Evolutionary conservation across 2,797 vertebrate genomes (phyloP).

Genomic region (Mergus octosetaceus): DNA sequence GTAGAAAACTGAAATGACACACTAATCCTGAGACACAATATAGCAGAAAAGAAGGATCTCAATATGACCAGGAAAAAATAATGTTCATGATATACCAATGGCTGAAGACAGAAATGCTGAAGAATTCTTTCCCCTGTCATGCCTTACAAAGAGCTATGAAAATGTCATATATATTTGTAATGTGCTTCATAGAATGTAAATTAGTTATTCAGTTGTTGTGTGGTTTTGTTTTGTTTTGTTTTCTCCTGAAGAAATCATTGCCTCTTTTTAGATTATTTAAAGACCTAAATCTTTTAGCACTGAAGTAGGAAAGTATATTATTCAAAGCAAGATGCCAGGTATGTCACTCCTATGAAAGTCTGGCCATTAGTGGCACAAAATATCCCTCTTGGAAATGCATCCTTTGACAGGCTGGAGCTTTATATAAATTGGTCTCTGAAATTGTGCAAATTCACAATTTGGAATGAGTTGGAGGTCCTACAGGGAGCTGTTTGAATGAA

Average conservation of each 20-base stretch:
- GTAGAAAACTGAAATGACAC: slow-evolving; percentile 54
- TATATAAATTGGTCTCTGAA: background rate
- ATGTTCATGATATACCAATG: background rate
- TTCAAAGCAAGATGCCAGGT: background rate
- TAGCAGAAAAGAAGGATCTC: slow-evolving; percentile 5
- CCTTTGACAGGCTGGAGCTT: background rate
- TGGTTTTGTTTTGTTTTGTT: too few relatives aligned
- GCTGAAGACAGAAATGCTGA: background rate
- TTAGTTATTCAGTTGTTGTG: background rate
- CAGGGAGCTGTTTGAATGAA: background rate
- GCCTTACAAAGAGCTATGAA: background rate
- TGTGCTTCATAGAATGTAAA: background rate
- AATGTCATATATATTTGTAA: background rate
- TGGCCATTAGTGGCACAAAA: background rate
- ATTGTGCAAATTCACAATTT: background rate
- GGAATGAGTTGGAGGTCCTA: background rate
- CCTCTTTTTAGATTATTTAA: background rate
- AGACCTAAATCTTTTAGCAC: background rate
- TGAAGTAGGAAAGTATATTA: background rate
- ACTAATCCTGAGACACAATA: slow-evolving; percentile 51
- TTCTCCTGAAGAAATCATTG: background rate
- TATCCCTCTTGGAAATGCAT: background rate
- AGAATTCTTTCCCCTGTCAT: background rate
- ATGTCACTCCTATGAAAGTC: background rate
- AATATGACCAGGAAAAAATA: background rate